Evolutionary conservation across 2,797 vertebrate species (phyloP).

Genomic region (Lepidocolaptes lacrymiger): DNA sequence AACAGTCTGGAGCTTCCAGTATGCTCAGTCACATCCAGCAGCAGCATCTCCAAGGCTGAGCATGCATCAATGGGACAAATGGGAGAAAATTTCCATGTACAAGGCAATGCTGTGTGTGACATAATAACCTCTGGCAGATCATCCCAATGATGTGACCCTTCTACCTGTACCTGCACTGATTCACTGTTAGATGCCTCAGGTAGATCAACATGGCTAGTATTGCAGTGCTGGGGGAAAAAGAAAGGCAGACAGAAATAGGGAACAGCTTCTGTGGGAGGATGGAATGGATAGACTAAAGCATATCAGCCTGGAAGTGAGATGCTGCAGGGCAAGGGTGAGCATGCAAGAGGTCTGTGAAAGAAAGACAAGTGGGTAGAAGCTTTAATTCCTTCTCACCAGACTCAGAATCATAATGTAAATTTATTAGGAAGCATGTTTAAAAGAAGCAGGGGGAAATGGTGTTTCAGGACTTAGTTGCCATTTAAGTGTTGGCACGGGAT

Average conservation of each 20-base stretch:
- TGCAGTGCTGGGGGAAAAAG: background rate
- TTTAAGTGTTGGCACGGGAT: background rate
- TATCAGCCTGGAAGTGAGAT: background rate
- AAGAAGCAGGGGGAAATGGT: background rate
- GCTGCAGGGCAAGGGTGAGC: background rate
- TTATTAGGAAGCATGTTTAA: background rate
- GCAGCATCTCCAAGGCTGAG: background rate
- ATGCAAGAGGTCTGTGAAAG: accelerated
- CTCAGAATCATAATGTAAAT: background rate
- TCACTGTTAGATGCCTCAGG: background rate
- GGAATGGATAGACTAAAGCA: background rate
- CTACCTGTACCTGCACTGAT: background rate
- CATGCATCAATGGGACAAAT: background rate
- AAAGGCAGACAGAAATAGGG: background rate
- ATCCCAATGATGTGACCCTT: background rate
- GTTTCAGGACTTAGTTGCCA: background rate
- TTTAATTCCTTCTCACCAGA: background rate
- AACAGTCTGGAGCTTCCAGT: background rate
- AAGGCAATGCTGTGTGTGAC: accelerated
- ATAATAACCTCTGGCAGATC: background rate
- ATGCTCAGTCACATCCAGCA: background rate
- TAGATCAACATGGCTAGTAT: background rate
- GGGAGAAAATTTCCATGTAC: background rate
- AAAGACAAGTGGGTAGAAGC: background rate
- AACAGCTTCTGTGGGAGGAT: background rate